phyloP scores from a whole-genome alignment of 2,113 vertebrate species.

The Sarotherodon lohbergeri region DNA sequence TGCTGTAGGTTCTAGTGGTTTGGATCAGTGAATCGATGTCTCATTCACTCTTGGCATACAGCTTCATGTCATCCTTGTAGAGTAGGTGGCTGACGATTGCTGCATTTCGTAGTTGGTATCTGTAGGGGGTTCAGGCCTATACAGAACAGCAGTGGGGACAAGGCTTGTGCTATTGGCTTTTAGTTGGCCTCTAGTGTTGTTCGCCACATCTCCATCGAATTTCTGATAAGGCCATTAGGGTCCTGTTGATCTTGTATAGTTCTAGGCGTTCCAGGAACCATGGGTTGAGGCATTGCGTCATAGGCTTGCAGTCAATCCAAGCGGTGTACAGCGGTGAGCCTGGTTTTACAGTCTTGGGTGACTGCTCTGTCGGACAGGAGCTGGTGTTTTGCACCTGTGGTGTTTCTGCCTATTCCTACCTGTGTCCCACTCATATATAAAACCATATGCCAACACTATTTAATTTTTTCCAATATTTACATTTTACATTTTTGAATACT shows the following conservation, averaged over 20 bases:
- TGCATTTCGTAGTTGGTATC: neutral
- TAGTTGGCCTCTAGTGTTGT: neutral
- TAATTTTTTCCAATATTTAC: neutral
- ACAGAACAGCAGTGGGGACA: neutral
- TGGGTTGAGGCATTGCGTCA: neutral
- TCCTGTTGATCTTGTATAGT: neutral
- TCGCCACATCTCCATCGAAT: neutral
- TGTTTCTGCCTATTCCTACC: neutral
- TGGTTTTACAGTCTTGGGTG: neutral
- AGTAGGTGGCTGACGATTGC: neutral
- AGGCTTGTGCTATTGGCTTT: neutral
- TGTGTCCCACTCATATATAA: neutral
- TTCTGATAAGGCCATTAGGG: neutral
- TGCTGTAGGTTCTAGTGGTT: neutral
- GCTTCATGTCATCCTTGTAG: neutral
- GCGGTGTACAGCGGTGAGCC: neutral
- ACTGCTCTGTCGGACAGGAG: neutral
- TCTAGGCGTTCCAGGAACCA: neutral
- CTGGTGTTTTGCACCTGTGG: neutral
- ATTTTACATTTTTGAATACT: neutral
- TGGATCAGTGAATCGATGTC: neutral
- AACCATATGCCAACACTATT: neutral
- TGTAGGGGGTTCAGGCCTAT: neutral
- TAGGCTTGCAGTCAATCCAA: neutral
- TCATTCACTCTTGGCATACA: neutral